phyloP scores from a whole-genome alignment of 2,113 vertebrate genomes.

The Cyanoderma ruficeps region DNA sequence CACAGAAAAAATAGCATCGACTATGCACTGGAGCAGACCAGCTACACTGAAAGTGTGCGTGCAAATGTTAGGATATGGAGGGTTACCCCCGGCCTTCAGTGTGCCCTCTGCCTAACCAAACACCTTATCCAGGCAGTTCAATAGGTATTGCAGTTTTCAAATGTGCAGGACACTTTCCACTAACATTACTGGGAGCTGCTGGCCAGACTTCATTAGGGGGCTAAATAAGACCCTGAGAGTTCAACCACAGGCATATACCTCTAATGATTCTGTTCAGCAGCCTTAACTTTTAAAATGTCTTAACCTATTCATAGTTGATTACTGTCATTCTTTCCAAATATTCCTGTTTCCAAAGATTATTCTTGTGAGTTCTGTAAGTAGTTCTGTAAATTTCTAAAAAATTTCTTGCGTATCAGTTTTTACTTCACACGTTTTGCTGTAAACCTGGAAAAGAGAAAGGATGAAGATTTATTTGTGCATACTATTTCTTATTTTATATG shows the following conservation, averaged over 20 bases:
- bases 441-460: background rate
- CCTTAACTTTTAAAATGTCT: background rate
- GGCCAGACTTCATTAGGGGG: background rate
- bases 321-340: background rate
- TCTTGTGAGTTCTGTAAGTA: background rate
- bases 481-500: background rate
- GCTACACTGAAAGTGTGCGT: accelerated
- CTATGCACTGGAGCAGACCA: accelerated
- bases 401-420: background rate
- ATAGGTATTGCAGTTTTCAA: background rate
- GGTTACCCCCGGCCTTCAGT: background rate
- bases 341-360: background rate
- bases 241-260: too few relatives aligned
- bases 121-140: background rate
- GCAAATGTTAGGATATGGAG: background rate
- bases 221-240: background rate
- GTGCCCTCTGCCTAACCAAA: background rate
- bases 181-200: background rate
- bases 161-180: background rate
- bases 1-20: background rate
- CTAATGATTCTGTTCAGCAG: background rate
- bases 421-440: background rate
- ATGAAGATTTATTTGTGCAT: background rate
- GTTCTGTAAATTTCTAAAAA: background rate
- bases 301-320: background rate